Evolutionary conservation across 2,113 vertebrate genomes (phyloP).

Genomic region (Elanus axillaris): DNA sequence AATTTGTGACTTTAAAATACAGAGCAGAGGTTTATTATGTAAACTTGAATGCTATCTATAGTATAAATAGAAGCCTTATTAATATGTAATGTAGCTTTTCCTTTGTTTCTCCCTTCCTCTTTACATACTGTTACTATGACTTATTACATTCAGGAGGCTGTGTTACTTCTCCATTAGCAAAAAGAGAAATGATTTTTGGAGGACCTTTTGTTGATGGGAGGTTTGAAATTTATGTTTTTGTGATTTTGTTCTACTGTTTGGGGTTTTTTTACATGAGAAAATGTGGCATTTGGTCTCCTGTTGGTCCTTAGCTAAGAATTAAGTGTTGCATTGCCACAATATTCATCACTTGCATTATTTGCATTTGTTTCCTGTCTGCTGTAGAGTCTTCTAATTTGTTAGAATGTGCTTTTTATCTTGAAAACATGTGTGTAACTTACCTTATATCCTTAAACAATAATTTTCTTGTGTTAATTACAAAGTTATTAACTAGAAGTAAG

Average conservation of each 20-base stretch:
- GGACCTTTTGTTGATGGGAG: background rate
- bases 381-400: background rate
- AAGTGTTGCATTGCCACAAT: background rate
- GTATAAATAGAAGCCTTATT: background rate
- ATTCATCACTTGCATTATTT: background rate
- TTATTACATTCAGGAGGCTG: background rate
- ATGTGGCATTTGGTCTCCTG: background rate
- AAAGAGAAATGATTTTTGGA: background rate
- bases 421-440: background rate
- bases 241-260: background rate
- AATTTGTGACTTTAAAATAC: background rate
- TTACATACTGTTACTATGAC: background rate
- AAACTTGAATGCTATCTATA: background rate
- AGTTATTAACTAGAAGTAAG: background rate
- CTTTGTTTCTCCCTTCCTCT: background rate
- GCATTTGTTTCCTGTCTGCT: background rate
- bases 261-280: background rate
- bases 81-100: background rate
- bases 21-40: background rate
- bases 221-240: background rate
- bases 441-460: background rate
- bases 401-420: background rate
- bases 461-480: background rate
- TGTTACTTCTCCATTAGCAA: background rate
- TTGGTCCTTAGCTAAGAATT: background rate